phyloP scores from a whole-genome alignment of 2,888 invertebrate genomes.

The Brachyopa scutellaris region DNA sequence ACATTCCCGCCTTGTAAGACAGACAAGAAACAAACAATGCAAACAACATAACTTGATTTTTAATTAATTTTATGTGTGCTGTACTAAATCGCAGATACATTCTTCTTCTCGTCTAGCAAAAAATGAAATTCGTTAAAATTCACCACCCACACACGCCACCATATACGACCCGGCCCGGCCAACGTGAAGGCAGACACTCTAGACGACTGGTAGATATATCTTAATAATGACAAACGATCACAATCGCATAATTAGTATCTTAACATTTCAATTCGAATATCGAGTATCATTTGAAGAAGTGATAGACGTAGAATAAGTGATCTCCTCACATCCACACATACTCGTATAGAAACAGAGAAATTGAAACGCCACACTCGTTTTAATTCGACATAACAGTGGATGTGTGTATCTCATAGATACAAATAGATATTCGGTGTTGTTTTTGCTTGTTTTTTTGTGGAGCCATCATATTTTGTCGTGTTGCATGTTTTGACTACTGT shows the following conservation, averaged over 20 bases:
- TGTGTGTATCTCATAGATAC: slow-evolving; percentile 13
- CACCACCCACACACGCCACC: slow-evolving; percentile 59
- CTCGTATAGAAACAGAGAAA: slow-evolving; percentile 8
- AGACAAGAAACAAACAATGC: slow-evolving; percentile 11
- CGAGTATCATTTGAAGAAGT: slow-evolving; percentile 50
- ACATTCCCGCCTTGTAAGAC: background rate
- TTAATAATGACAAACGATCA: slow-evolving; percentile 62
- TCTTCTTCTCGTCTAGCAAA: slow-evolving; percentile 40
- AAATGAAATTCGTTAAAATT: slow-evolving; percentile 43
- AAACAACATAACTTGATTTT: slow-evolving; percentile 24
- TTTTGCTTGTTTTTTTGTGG: background rate
- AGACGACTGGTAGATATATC: too few relatives aligned
- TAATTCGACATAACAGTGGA: slow-evolving; percentile 43
- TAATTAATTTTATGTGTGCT: slow-evolving; percentile 51
- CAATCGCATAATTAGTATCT: slow-evolving; percentile 62
- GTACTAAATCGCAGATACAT: slow-evolving; percentile 35
- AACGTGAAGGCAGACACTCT: slow-evolving; percentile 13
- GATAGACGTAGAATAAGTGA: slow-evolving; percentile 11
- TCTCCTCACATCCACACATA: background rate
- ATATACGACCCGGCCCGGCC: background rate
- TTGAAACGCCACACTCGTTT: slow-evolving; percentile 45
- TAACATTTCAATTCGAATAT: slow-evolving; percentile 65
- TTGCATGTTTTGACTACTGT: slow-evolving; percentile 43
- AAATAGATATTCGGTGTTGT: slow-evolving; percentile 24
- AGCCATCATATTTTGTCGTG: slow-evolving; percentile 29